Base-by-base conservation (phyloP, 2,113 vertebrate species). In the Willisornis vidua region DNA sequence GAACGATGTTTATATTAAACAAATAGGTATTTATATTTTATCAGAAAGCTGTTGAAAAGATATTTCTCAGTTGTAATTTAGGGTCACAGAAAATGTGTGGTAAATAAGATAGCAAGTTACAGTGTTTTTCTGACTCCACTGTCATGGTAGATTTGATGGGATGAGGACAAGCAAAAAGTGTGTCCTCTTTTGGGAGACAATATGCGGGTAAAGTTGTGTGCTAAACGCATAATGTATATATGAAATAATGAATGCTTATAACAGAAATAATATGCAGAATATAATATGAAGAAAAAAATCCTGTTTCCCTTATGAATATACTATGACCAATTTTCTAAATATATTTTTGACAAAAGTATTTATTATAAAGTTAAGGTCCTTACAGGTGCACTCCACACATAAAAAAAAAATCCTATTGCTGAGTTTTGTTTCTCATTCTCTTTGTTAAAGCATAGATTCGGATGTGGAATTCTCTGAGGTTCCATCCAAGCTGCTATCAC, bases 151-250 rank as follows among this genome's bases (percentile, higher is more conserved):
- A 43, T 17, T 31, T 70, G 5, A 16, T n/a, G 37, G 25, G 10
- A 24, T 26, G 8, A 74, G 16, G 6, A 62, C 8, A 49, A 65
- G 20, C 23, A 57, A 15, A 35, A 65, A 29, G 6, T 62, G 6
- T 8, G 6, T 80, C 9, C 5, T 46, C 3, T 39, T 73, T 62
- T 28, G 24, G 54, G n/a, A 11, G 19, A 15, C 10, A 68, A 2
- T 3, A 9, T 28, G 11, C 2, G 65, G 19, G 13, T 8, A 29
- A 70, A 45, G 3, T 9, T 51, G 7, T 33, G 3, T 65, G 19
- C 6, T 80, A 54, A 78, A 46, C 0, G 0, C 37, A 35, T 5
- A 58, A 10, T 19, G 8, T 7, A 16, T 37, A 25, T 55, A 31
- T 28, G n/a, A 70, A 76, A 61, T n/a, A 84, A 48, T 5, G 1